Evolutionary conservation across 2,888 invertebrate genomes (phyloP), one percentile per base, ranked within the genome.

Genomic region (Dioctria rufipes): DNA sequence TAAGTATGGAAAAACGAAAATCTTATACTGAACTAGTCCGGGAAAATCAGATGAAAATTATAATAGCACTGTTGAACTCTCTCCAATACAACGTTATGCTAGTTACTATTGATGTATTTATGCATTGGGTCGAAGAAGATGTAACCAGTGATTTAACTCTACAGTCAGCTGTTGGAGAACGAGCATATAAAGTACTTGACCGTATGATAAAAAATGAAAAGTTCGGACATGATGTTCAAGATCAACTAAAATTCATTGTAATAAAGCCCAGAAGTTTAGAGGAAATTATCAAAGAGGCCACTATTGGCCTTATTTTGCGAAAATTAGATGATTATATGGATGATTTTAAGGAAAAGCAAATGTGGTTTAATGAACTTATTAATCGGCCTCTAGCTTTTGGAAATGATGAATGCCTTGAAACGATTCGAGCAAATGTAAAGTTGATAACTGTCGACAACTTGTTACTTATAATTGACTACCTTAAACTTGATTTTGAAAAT

Each of bases 61-160:
- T 87, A 13, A 83, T 79, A 11, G 85, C 85, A 0, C 71, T 88
- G 3, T 82, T 87, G 0, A 86, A 87, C 82, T 84, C 86, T 0
- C 80, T 88, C 43, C 86, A 87, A 78, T 85, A 85, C 37, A 86
- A 86, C 82, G 85, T 87, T 0, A 85, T 86, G 85, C 78, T 85
- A 46, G 85, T 88, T 0, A 86, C 86, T 63, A 82, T 87, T 8
- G 85, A 86, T 78, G 84, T 85, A 0, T 87, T 87, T 69, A 85
- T 87, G 81, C 84, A 85, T 69, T 87, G 87, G 88, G 86, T 85
- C 4, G 87, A 88, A 83, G 82, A 86, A 3, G 86, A 87, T 73
- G 25, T 86, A 2, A 84, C 82, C 3, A 83, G 83, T 4, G 81
- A 83, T 5, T 78, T 80, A 46, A 87, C 85, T n/a, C 83, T 88